Conservation (phyloP, 2,888 invertebrate species). For the Chaetoderma sp. region DNA sequence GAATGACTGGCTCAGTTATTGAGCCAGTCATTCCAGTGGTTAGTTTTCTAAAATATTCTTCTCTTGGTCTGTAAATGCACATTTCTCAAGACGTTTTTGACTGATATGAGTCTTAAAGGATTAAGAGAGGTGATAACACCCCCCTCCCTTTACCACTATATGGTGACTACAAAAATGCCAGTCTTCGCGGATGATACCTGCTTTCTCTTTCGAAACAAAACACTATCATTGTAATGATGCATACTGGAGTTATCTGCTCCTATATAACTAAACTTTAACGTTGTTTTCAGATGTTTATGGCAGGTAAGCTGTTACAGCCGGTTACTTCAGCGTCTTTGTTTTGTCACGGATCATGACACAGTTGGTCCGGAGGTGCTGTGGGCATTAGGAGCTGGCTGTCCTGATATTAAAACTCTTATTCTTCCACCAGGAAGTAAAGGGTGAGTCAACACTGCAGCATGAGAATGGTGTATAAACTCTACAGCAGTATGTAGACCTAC, state of each 20-base stretch:
- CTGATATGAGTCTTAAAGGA: no score
- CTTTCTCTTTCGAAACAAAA: no score
- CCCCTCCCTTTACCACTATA: no score
- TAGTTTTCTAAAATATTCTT: no score
- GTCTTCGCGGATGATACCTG: no score
- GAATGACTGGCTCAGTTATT: no score
- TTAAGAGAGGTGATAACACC: no score
- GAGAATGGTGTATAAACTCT: not conserved
- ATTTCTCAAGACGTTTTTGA: no score
- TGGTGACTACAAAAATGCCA: no score
- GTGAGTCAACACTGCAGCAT: conserved; percentile 37
- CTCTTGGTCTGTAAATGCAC: no score
- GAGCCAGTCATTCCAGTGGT: no score
- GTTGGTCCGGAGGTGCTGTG: conserved; percentile 62
- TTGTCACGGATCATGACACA: conserved; percentile 56
- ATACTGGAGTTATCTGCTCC: not conserved
- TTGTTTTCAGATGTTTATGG: conserved; percentile 58
- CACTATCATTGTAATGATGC: no score
- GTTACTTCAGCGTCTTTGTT: conserved; percentile 53
- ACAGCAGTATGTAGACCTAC: not conserved
- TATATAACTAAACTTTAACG: not conserved
- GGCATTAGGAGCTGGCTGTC: conserved; percentile 65
- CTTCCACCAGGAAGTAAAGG: conserved; percentile 57
- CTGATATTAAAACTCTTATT: conserved; percentile 53
- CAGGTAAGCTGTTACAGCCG: conserved; percentile 61